Base-by-base conservation (phyloP, 2,113 vertebrate species). In the Cheirogaleus medius region DNA sequence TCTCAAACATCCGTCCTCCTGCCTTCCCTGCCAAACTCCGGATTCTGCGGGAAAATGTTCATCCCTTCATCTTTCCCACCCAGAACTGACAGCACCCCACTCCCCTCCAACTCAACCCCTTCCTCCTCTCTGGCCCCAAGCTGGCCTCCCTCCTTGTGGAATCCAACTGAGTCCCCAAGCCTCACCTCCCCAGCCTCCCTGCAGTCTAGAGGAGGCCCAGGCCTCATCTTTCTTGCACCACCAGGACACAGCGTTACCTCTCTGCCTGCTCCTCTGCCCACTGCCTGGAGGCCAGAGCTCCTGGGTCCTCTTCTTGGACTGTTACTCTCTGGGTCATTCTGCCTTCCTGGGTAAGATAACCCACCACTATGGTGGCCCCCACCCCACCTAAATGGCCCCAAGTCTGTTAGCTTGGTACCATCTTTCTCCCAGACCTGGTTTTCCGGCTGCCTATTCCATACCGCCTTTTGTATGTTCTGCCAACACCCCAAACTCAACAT, bases 251-350 rank as follows among this genome's bases (percentile, higher is more conserved):
- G 25, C 56, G 6, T 63, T 34, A 13, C 77, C 44, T 39, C 27
- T 37, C 18, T 9, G 0, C 37, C 60, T 23, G 68, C 54, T 42
- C 37, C n/a, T 94, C 32, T 77, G 66, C 63, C 8, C 17, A 4
- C 14, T 2, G 4, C 23, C 23, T 3, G 4, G 4, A 83, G 56
- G 32, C 13, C 49, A 69, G 76, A 82, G 85, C 27, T 7, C 32
- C 44, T 1, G 21, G 25, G 20, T 52, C 13, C 37, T 39, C 29
- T 66, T 66, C 64, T 39, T 4, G 66, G 52, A 54, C 58, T 21
- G 71, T 23, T 2, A 1, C 8, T 81, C 77, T 56, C 20, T 18
- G 8, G 37, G 18, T 34, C 3, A 0, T 3, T 18, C 20, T 3
- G 7, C 32, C 44, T n/a, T 83, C 12, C 44, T 52, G n/a, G 20